phyloP scores from a whole-genome alignment of 2,113 vertebrate species.

The Dipodomys spectabilis region DNA sequence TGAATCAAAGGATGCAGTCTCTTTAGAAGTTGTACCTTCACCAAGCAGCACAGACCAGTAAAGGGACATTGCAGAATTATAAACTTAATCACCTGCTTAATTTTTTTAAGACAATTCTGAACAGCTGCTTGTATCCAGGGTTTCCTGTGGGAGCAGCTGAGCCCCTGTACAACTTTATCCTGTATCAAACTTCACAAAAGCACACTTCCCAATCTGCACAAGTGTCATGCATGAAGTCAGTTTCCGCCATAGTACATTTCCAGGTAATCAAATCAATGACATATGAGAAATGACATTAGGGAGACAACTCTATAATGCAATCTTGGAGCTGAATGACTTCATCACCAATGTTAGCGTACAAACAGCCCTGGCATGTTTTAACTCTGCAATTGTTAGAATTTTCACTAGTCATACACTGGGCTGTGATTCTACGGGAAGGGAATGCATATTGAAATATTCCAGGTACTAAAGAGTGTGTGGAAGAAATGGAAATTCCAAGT shows the following conservation, averaged over 20 bases:
- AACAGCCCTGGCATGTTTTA: neutral
- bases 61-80: neutral
- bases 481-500: neutral
- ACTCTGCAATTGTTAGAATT: neutral
- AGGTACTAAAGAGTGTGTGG: neutral
- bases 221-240: neutral
- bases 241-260: neutral
- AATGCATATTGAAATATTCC: neutral
- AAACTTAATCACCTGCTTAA: no score
- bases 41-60: neutral
- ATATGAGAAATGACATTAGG: neutral
- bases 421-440: neutral
- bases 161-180: neutral
- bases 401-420: neutral
- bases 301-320: neutral
- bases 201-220: neutral
- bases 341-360: neutral
- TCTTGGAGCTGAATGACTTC: neutral
- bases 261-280: neutral
- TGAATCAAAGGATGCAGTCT: neutral
- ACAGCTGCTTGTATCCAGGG: neutral
- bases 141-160: neutral
- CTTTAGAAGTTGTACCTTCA: neutral
- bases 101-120: neutral
- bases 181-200: neutral